Evolutionary conservation across 2,797 vertebrate genomes (phyloP).

Genomic region (Tamandua tetradactyla): DNA sequence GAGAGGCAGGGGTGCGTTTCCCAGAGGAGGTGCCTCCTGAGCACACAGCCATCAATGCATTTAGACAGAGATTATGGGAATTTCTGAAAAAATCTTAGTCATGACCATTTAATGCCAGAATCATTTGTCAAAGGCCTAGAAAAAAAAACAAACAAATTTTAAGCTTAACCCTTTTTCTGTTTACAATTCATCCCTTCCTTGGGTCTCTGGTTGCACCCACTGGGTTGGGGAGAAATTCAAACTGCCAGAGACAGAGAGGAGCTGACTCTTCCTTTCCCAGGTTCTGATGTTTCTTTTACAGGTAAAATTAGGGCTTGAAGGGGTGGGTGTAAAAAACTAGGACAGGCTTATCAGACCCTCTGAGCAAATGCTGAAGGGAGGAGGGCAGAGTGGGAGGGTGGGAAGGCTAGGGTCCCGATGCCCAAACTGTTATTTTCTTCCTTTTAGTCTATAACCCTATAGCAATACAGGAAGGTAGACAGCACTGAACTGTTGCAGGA

Average conservation of each 20-base stretch:
- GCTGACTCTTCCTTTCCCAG: not conserved
- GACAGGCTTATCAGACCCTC: not conserved
- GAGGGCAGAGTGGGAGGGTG: fast-evolving
- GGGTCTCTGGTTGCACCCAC: not conserved
- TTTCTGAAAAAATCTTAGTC: not conserved
- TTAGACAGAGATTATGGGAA: not conserved
- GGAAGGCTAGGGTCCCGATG: not conserved
- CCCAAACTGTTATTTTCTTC: not conserved
- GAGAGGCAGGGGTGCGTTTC: not conserved
- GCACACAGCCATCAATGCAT: not conserved
- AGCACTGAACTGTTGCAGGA: not conserved
- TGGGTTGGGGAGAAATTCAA: not conserved
- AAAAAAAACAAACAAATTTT: not conserved
- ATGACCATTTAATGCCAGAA: not conserved
- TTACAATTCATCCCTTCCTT: not conserved
- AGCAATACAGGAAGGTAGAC: not conserved
- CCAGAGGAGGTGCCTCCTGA: not conserved
- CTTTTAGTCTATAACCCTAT: not conserved
- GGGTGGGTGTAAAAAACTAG: not conserved
- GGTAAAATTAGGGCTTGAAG: not conserved
- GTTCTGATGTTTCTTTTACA: not conserved
- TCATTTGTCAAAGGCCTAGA: not conserved
- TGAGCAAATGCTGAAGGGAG: not conserved
- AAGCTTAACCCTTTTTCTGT: not conserved
- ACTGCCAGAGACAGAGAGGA: not conserved